phyloP scores from a whole-genome alignment of 1,140 invertebrate genomes.

The Solenopsis fugax region DNA sequence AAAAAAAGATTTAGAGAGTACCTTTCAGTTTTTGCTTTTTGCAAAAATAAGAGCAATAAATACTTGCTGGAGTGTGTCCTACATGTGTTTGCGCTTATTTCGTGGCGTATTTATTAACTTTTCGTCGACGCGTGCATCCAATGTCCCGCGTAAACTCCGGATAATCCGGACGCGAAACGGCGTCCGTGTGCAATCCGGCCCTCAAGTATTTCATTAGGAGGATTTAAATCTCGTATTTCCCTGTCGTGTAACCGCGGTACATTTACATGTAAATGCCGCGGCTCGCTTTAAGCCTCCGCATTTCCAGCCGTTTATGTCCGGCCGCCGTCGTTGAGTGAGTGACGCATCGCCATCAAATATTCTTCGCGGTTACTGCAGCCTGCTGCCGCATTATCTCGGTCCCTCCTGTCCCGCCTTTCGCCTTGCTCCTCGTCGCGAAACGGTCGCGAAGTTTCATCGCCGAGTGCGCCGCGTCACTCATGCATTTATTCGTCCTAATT shows the following conservation, averaged over 20 bases:
- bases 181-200: constrained; percentile 11
- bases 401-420: background rate
- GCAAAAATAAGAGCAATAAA: background rate
- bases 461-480: constrained; percentile 61
- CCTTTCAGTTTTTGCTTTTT: too few species aligned
- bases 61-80: background rate
- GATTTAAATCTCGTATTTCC: constrained; percentile 30
- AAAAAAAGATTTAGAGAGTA: too few species aligned
- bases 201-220: constrained; percentile 65
- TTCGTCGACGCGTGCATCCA: background rate
- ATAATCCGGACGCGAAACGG: constrained; percentile 19
- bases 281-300: constrained; percentile 28
- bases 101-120: constrained; percentile 5
- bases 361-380: constrained; percentile 31
- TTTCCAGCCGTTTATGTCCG: constrained; percentile 40
- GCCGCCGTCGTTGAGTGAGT: constrained; percentile 22
- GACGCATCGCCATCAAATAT: constrained; percentile 62
- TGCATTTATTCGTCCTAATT: constrained; percentile 78
- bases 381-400: background rate
- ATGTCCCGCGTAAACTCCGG: constrained; percentile 31
- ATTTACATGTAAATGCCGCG: constrained; percentile 64
- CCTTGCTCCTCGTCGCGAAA: constrained; percentile 11
- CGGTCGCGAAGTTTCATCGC: constrained; percentile 54
- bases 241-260: constrained; percentile 47
- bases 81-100: background rate